Evolutionary conservation across 1,140 invertebrate genomes (phyloP).

Genomic region (silkworm (Bombyx mori)): ASM3026992v2 NC_085121.1:2135501-2136000

Average conservation of each 20-base stretch:
- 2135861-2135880: no score
- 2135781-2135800: no score
- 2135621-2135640: constrained; percentile 43
- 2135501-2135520: constrained; percentile 54
- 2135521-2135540: constrained; percentile 31
- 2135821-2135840: no score
- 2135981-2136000: no score
- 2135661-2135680: constrained; percentile 54
- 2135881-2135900: no score
- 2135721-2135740: constrained; percentile 57
- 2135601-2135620: constrained; percentile 63
- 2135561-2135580: constrained; percentile 61
- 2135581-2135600: constrained; percentile 55
- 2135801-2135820: not conserved
- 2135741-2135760: not conserved
- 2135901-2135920: no score
- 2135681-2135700: constrained; percentile 46
- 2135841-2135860: no score
- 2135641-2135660: constrained; percentile 55
- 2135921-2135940: no score
- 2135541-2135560: constrained; percentile 53
- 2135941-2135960: no score
- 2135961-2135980: no score
- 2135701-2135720: constrained; percentile 58
- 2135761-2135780: constrained; percentile 1